phyloP scores from a whole-genome alignment of 2,888 invertebrate genomes.

The Lampropteryx suffumata region DNA sequence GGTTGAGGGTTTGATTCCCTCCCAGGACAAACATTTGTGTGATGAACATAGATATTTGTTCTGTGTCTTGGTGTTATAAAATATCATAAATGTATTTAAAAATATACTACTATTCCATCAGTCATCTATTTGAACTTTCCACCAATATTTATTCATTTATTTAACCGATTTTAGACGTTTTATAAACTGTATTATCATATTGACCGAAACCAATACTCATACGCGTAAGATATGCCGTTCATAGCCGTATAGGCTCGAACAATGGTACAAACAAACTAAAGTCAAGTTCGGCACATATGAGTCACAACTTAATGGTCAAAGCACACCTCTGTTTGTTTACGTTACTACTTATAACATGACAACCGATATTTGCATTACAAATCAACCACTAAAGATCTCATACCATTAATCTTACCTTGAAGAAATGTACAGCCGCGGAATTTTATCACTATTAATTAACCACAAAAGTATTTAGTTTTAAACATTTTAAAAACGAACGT shows the following conservation, averaged over 20 bases:
- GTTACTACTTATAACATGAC: conserved; percentile 34
- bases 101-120: no score
- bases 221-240: background rate
- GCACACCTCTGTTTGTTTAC: conserved; percentile 45
- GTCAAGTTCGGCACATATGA: conserved; percentile 36
- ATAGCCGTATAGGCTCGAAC: conserved; percentile 16
- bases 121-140: no score
- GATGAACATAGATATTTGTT: no score
- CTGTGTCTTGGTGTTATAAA: no score
- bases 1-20: no score
- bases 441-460: conserved; percentile 8
- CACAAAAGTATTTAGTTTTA: background rate
- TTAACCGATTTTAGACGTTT: no score
- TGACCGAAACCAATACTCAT: no score
- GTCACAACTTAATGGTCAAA: conserved; percentile 37
- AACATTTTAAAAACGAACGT: background rate
- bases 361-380: conserved; percentile 25
- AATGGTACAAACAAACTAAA: conserved; percentile 16
- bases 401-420: conserved; percentile 20
- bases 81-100: no score
- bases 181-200: no score
- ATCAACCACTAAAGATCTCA: conserved; percentile 17
- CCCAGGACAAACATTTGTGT: no score
- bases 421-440: conserved; percentile 8
- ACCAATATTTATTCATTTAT: no score